phyloP scores from a whole-genome alignment of 2,888 invertebrate genomes.

The Crematogaster levior region DNA sequence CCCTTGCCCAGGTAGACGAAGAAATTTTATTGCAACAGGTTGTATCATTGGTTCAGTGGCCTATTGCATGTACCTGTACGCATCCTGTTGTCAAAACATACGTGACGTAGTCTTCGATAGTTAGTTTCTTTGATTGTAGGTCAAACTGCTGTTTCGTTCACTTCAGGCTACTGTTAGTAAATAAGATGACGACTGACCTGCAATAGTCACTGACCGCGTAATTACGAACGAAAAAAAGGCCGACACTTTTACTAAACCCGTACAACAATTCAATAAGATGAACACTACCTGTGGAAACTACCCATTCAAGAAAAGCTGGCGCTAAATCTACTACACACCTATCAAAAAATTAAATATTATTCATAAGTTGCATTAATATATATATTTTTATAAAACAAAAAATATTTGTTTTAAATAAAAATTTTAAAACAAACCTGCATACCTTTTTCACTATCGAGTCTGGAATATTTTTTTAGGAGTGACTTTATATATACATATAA shows the following conservation, averaged over 20 bases:
- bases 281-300: neutral
- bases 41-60: slow-evolving; percentile 74
- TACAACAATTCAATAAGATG: neutral
- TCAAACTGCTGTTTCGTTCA: neutral
- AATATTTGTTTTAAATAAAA: neutral
- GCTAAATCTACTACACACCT: too few relatives aligned
- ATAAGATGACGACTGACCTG: neutral
- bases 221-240: neutral
- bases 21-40: slow-evolving; percentile 82
- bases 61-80: slow-evolving; percentile 68
- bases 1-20: slow-evolving; percentile 62
- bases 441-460: neutral
- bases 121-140: neutral
- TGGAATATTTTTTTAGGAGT: neutral
- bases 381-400: neutral
- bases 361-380: neutral
- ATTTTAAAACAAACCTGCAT: neutral
- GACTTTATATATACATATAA: neutral
- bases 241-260: neutral
- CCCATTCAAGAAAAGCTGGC: too few relatives aligned
- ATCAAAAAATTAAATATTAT: neutral
- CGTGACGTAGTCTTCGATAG: neutral
- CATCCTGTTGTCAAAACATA: slow-evolving; percentile 58
- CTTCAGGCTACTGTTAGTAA: neutral
- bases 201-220: neutral